A percentile compares a stretch with the other conserved stretches of the same genome.
phyloP scores from a whole-genome alignment of 2,888 invertebrate species.

The Ypsolopha scabrella region DNA sequence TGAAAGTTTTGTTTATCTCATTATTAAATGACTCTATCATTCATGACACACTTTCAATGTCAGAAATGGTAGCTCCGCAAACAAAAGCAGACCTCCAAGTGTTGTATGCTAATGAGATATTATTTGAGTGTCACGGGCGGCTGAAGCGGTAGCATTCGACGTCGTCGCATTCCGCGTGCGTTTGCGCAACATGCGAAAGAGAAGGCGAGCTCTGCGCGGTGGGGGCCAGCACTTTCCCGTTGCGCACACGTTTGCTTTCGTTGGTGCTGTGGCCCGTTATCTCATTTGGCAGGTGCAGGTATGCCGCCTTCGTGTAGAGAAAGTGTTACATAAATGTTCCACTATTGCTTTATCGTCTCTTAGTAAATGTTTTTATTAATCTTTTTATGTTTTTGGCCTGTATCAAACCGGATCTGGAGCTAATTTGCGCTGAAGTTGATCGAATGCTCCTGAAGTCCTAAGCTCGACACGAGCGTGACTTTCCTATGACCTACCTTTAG shows the following conservation, averaged over 20 bases:
- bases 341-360: neutral
- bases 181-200: slow-evolving; percentile 59
- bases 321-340: slow-evolving; percentile 50
- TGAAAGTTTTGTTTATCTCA: neutral
- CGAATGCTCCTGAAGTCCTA: neutral
- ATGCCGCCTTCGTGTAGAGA: slow-evolving; percentile 43
- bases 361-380: neutral
- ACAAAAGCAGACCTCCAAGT: slow-evolving; percentile 5
- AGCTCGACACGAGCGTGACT: slow-evolving; percentile 37
- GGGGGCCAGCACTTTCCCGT: slow-evolving; percentile 54
- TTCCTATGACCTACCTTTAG: slow-evolving; percentile 55
- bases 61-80: neutral
- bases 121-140: slow-evolving; percentile 26
- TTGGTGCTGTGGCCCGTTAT: slow-evolving; percentile 56
- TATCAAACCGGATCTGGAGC: no score
- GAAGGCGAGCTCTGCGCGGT: slow-evolving; percentile 31
- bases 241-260: slow-evolving; percentile 63
- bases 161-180: slow-evolving; percentile 21
- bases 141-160: slow-evolving; percentile 11
- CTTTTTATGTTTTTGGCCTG: no score
- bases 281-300: slow-evolving; percentile 64
- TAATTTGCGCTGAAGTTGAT: no score
- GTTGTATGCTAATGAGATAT: slow-evolving; percentile 34
- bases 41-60: neutral
- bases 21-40: neutral